These are phyloP conservation scores for Caenorhabditis uteleia DNA, from an alignment of 2,888 invertebrate genomes.

Conservation along the genomic window DNA sequence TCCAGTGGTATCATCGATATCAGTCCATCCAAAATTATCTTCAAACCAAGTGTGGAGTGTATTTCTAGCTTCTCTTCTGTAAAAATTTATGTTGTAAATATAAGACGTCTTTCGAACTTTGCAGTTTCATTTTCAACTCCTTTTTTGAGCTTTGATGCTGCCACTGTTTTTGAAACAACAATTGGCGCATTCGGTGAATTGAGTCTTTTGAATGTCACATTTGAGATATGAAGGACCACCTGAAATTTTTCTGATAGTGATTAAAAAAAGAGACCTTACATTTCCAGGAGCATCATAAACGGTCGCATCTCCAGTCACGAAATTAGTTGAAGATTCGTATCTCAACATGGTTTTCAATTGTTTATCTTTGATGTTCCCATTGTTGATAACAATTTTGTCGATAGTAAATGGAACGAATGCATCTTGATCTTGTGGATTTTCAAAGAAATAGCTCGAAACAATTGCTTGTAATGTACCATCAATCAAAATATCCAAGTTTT, in stretches of 20 bases:
- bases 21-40: conserved; percentile 43
- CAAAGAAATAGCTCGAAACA: conserved; percentile 35
- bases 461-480: conserved; percentile 49
- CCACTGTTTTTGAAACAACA: conserved; percentile 11
- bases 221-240: conserved; percentile 30
- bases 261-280: conserved; percentile 2
- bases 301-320: conserved; percentile 40
- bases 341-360: conserved; percentile 17
- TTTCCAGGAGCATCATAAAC: conserved; percentile 37
- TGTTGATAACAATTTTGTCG: conserved; percentile 28
- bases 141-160: conserved; percentile 13
- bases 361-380: conserved; percentile 14
- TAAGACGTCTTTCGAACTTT: neutral
- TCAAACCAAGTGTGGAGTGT: conserved; percentile 43
- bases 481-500: conserved; percentile 43
- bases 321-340: conserved; percentile 26
- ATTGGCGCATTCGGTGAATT: conserved; percentile 11
- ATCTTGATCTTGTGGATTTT: conserved; percentile 29
- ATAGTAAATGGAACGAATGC: conserved; percentile 48
- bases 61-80: conserved; percentile 17
- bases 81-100: neutral
- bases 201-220: conserved; percentile 31
- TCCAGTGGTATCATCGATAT: conserved; percentile 46
- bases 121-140: conserved; percentile 6
- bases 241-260: conserved; percentile 7